These are phyloP conservation scores for Labeo calbasu DNA, from an alignment of 2,797 vertebrate species.

Conservation along the genomic window DNA sequence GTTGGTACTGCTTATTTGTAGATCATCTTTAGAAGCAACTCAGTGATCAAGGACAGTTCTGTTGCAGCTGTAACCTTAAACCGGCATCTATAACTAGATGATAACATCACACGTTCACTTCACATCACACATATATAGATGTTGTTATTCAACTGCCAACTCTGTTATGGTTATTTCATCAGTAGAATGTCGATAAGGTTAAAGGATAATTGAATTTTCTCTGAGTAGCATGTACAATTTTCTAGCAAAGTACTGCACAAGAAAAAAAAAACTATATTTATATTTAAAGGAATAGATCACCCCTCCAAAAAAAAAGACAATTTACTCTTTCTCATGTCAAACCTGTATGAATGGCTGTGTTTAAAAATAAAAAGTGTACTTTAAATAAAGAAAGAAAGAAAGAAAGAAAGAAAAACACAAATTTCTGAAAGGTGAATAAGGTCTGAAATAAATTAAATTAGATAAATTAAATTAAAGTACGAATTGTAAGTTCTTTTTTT, in stretches of 20 bases:
- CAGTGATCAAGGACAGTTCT: constrained; percentile 15
- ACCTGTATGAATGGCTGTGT: not conserved
- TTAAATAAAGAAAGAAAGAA: too few species aligned
- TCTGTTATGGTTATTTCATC: constrained; percentile 2
- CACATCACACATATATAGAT: not conserved
- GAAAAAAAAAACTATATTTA: too few species aligned
- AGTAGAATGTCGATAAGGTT: not conserved
- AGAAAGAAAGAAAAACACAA: too few species aligned
- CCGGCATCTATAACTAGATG: not conserved
- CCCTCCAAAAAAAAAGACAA: not conserved
- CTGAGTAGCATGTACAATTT: not conserved
- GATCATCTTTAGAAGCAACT: not conserved
- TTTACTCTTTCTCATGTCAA: not conserved
- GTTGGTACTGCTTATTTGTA: constrained; percentile 10
- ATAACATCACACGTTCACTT: constrained; percentile 27
- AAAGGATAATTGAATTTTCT: constrained; percentile 5
- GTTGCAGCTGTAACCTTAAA: constrained; percentile 31
- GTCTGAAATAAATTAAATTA: too few species aligned
- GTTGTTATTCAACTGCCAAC: constrained; percentile 26
- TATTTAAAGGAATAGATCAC: too few species aligned
- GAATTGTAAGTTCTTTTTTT: not conserved
- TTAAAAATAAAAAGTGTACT: too few species aligned
- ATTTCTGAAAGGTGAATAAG: too few species aligned
- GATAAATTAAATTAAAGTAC: too few species aligned
- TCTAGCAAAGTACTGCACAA: not conserved